Base-by-base conservation (phyloP, 2,888 invertebrate genomes). In the Fragum fragum region DNA sequence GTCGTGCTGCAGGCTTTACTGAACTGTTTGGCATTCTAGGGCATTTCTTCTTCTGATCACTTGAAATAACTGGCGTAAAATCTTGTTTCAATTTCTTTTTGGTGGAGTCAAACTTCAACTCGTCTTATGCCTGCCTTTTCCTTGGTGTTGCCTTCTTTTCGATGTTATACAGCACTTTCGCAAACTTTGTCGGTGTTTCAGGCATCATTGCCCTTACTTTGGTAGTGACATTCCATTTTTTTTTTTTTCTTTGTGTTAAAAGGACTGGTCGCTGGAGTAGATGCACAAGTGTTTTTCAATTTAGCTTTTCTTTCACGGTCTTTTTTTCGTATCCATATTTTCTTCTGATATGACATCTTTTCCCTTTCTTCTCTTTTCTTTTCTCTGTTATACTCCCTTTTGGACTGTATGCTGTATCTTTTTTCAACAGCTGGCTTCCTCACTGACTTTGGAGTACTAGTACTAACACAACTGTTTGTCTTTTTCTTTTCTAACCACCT, bases 291-390 rank as follows among this genome's bases (percentile, higher is more conserved):
- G n/a, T 66, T 74, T 29, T 76, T 76, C 14, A n/a, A 66, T 66
- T 36, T 39, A 14, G 21, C 26, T 72, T 83, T 81, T 47, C 74
- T 82, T 76, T 87, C 80, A 71, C 74, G 36, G 36, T 82, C 84
- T 36, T 66, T 84, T 72, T 76, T 81, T 21, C 71, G 52, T 6
- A 76, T 68, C 73, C 72, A 79, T 26, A 68, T 57, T 23, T 79
- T 78, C 26, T 81, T 86, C 55, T 79, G 86, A 23, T 66, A 73
- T 14, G 73, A 68, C 73, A 77, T 55, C 0, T 70, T 79, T 9
- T 1, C 18, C 29, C 82, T 32, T 57, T 74, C 73, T 47, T 74
- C 36, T 47, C 53, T 72, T 69, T 83, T 77, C 72, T 53, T 68
- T 42, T 61, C 23, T 59, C 79, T 57, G 66, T 78, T 83, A 23